Percentiles rank a stretch among this genome's conserved stretches.
Evolutionary conservation across 1,140 invertebrate species (phyloP).

Genomic region (Drosophila melanica): DNA sequence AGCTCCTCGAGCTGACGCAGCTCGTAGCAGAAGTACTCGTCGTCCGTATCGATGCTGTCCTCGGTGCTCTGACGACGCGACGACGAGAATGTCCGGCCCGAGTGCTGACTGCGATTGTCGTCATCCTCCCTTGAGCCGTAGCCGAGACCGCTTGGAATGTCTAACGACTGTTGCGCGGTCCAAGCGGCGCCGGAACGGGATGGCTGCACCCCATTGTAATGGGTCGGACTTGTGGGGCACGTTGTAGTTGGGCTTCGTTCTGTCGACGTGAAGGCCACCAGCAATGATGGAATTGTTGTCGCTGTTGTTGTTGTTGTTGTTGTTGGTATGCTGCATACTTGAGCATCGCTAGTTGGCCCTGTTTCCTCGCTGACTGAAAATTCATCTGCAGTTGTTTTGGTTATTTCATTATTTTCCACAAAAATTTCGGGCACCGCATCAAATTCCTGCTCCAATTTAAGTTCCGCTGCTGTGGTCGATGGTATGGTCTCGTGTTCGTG

Average conservation of each 20-base stretch:
- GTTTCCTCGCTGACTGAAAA: too few relatives aligned
- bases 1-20: conserved; percentile 93
- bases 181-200: neutral
- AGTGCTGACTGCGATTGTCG: conserved; percentile 93
- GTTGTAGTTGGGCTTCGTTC: neutral
- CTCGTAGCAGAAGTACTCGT: conserved; percentile 97
- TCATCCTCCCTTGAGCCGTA: conserved; percentile 88
- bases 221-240: neutral
- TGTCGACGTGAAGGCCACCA: neutral
- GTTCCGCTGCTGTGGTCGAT: neutral
- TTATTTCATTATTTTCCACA: conserved; percentile 25
- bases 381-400: too few relatives aligned
- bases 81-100: conserved; percentile 93
- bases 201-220: neutral
- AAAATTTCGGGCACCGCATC: conserved; percentile 35
- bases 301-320: too few relatives aligned
- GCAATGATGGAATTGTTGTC: neutral
- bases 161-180: conserved; percentile 88
- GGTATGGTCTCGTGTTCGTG: neutral
- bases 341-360: neutral
- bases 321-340: neutral
- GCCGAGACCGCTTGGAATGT: conserved; percentile 87
- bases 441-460: neutral
- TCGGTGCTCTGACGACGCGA: conserved; percentile 95
- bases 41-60: conserved; percentile 96